phyloP scores from a whole-genome alignment of 1,140 invertebrate species.

The Drosophila subobscura region DNA sequence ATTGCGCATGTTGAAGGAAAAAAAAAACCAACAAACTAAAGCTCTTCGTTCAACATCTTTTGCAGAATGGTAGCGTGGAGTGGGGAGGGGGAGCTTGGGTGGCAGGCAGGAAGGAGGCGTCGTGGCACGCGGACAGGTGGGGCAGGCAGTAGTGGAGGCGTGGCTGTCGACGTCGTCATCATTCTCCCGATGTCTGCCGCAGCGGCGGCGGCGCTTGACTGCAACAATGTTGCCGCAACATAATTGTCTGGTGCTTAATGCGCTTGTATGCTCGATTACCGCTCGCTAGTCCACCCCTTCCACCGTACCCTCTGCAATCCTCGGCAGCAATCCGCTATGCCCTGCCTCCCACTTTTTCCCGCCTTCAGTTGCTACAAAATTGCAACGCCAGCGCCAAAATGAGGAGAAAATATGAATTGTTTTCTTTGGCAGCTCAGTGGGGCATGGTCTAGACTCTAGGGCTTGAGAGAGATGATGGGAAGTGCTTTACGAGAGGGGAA shows the following conservation, averaged over 20 bases:
- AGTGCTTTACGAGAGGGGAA: not conserved
- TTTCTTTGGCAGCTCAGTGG: slow-evolving; percentile 21
- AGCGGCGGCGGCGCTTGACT: slow-evolving; percentile 34
- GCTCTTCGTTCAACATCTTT: slow-evolving; percentile 11
- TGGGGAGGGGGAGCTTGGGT: slow-evolving; percentile 3
- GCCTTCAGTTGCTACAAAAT: slow-evolving; percentile 3
- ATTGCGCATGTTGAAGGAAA: slow-evolving; percentile 56
- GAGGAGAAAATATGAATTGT: slow-evolving; percentile 55
- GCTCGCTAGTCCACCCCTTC: slow-evolving; percentile 7
- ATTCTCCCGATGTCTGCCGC: too few species aligned
- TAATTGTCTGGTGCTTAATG: slow-evolving; percentile 63
- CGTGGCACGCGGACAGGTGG: too few species aligned
- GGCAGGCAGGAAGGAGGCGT: not conserved
- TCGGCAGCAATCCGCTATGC: slow-evolving; percentile 4
- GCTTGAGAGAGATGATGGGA: not conserved
- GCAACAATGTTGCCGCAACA: slow-evolving; percentile 61
- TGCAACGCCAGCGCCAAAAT: slow-evolving; percentile 43
- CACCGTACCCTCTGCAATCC: not conserved
- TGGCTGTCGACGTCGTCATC: slow-evolving; percentile 25
- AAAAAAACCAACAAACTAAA: slow-evolving; percentile 37
- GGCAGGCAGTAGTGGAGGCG: slow-evolving; percentile 13
- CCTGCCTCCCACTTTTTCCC: not conserved
- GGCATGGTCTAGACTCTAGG: not conserved
- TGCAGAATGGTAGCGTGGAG: not conserved
- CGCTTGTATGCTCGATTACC: slow-evolving; percentile 61